Evolutionary conservation across 2,113 vertebrate genomes (phyloP).

Genomic region (Nyctibius bracteatus): DNA sequence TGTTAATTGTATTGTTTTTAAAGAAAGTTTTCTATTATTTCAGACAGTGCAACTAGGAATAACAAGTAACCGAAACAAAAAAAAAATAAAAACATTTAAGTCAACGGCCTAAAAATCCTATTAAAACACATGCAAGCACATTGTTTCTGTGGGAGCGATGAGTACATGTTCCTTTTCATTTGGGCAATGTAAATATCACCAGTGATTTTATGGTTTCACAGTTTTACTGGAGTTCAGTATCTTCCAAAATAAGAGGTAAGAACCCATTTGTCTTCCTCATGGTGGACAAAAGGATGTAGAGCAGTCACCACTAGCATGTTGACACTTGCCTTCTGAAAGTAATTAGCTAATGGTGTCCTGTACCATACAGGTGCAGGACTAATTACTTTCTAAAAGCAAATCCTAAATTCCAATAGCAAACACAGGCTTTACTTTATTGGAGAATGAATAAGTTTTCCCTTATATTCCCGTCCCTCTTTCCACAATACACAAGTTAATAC

Average conservation of each 20-base stretch:
- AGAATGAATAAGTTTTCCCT: not conserved
- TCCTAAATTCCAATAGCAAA: not conserved
- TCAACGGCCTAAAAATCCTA: not conserved
- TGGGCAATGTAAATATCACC: not conserved
- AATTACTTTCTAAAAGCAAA: not conserved
- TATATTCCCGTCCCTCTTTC: not conserved
- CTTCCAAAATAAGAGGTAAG: not conserved
- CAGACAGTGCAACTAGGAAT: not conserved
- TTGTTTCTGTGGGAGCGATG: not conserved
- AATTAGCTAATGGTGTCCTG: not conserved
- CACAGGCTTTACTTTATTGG: not conserved
- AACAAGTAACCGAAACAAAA: not conserved
- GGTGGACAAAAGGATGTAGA: not conserved
- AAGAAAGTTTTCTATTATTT: not conserved
- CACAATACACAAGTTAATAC: accelerated
- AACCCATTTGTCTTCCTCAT: not conserved
- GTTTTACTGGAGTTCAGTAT: not conserved
- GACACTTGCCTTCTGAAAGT: not conserved
- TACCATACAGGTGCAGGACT: not conserved
- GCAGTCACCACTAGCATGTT: not conserved
- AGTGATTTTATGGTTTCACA: not conserved
- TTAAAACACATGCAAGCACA: not conserved
- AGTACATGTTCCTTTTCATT: not conserved
- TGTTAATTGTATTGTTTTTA: not conserved
- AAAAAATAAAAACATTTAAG: not conserved